phyloP scores from a whole-genome alignment of 2,888 invertebrate genomes.

The Neoitamus cyanurus region DNA sequence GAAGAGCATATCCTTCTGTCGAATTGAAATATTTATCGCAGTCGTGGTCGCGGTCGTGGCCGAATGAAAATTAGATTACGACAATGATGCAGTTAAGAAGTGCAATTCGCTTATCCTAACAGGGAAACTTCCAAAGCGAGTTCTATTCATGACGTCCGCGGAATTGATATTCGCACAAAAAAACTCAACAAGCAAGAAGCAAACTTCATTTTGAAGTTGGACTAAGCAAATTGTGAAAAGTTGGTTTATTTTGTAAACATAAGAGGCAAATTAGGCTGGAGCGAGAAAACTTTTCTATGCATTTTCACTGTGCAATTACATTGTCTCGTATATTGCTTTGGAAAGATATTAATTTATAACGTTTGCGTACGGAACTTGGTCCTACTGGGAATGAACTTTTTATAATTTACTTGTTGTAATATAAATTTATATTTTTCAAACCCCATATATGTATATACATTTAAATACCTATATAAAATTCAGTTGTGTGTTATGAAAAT shows the following conservation, averaged over 20 bases:
- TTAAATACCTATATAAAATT: too few species aligned
- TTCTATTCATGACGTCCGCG: conserved; percentile 24
- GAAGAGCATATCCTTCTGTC: neutral
- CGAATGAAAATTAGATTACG: conserved; percentile 16
- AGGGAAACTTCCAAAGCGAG: conserved; percentile 11
- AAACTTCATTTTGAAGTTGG: neutral
- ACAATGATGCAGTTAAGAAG: conserved; percentile 19
- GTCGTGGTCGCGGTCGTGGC: neutral
- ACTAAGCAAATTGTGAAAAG: neutral
- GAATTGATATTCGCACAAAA: neutral
- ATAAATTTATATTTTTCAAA: too few species aligned
- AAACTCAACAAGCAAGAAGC: neutral
- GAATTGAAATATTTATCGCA: neutral
- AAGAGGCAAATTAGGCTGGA: neutral
- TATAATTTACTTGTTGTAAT: too few species aligned
- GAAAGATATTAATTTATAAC: neutral
- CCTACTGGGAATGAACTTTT: too few species aligned
- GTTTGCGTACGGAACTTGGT: too few species aligned
- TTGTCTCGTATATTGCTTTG: neutral
- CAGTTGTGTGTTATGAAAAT: too few species aligned
- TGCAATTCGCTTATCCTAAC: conserved; percentile 22
- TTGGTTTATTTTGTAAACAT: neutral
- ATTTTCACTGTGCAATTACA: neutral
- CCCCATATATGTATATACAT: too few species aligned
- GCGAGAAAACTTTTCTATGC: neutral